Evolutionary conservation across 2,888 invertebrate genomes (phyloP).

Genomic region (Buathra laborator): DNA sequence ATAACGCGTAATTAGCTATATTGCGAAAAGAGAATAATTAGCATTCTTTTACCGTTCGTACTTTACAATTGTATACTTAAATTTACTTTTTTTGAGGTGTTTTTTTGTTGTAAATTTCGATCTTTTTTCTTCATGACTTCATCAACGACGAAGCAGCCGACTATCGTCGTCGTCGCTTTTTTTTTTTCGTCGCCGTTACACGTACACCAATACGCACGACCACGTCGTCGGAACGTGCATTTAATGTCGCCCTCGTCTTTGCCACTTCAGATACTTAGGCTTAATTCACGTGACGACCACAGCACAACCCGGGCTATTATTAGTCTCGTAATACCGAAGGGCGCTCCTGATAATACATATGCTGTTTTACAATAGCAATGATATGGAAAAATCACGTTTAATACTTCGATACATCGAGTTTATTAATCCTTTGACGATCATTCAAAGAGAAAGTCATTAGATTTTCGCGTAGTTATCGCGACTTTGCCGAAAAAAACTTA

Average conservation of each 20-base stretch:
- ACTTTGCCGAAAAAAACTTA: neutral
- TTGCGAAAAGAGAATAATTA: neutral
- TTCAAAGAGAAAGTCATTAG: neutral
- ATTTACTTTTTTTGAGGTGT: neutral
- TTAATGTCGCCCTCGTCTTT: constrained; percentile 68
- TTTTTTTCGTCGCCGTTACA: no score
- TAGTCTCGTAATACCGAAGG: constrained; percentile 68
- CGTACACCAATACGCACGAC: neutral
- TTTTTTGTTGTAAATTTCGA: no score
- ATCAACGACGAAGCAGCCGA: no score
- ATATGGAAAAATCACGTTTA: constrained; percentile 16
- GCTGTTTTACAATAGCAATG: constrained; percentile 47
- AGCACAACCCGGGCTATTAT: constrained; percentile 67
- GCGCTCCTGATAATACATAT: constrained; percentile 53
- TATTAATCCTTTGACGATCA: neutral
- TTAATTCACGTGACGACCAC: constrained; percentile 69
- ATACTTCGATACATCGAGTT: neutral
- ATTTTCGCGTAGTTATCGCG: neutral
- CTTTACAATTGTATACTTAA: neutral
- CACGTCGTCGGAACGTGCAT: constrained; percentile 48
- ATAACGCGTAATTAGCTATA: constrained; percentile 22
- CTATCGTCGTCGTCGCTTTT: no score
- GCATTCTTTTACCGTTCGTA: neutral
- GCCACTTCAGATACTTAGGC: constrained; percentile 72
- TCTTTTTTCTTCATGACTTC: no score